phyloP scores from a whole-genome alignment of 2,113 vertebrate species.

The Psammodynastes pulverulentus region DNA sequence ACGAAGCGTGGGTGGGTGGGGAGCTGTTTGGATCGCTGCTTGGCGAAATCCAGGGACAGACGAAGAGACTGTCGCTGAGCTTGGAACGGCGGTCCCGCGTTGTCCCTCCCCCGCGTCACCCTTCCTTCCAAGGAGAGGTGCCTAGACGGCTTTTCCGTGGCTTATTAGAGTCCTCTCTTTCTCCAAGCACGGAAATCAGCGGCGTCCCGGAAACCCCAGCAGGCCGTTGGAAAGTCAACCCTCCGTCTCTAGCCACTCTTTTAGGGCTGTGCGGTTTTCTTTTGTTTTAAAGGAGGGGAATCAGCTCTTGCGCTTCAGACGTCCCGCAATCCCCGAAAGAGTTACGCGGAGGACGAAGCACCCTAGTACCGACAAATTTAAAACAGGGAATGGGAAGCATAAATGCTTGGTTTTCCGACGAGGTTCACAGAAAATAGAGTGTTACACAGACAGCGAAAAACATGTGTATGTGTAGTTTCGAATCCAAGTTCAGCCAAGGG shows the following conservation, averaged over 20 bases:
- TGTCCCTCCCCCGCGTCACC: not conserved
- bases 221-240: not conserved
- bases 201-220: not conserved
- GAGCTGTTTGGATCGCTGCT: not conserved
- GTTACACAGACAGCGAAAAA: not conserved
- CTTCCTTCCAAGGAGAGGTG: not conserved
- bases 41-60: not conserved
- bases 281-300: not conserved
- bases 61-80: not conserved
- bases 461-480: not conserved
- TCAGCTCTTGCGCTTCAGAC: not conserved
- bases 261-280: not conserved
- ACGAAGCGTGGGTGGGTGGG: not conserved
- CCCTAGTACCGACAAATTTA: not conserved
- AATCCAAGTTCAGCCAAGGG: not conserved
- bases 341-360: not conserved
- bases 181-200: not conserved
- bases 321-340: not conserved
- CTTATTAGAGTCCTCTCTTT: not conserved
- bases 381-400: not conserved
- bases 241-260: not conserved
- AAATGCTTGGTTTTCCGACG: not conserved
- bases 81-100: not conserved
- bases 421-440: not conserved
- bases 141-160: not conserved